A percentile compares a stretch with the other conserved stretches of the same genome.
Conservation (phyloP, 1,140 invertebrate species). For the Drosophila subobscura region DNA sequence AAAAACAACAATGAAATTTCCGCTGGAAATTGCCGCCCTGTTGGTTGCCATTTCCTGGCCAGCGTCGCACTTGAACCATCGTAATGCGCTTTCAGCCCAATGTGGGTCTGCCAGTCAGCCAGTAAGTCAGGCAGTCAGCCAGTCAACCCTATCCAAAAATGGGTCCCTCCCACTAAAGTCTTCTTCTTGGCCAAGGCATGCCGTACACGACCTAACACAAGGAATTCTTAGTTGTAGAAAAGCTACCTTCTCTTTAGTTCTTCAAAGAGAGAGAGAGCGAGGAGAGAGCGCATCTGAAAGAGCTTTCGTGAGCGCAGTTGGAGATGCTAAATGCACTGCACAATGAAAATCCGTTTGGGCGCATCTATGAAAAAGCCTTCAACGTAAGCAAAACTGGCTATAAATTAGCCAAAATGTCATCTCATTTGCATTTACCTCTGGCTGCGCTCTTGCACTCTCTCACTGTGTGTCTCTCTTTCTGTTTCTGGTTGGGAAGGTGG, state of each 20-base stretch:
- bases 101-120: slow-evolving; percentile 35
- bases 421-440: slow-evolving; percentile 5
- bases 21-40: slow-evolving; percentile 8
- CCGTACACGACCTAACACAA: slow-evolving; percentile 74
- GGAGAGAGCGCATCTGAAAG: not conserved
- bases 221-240: slow-evolving; percentile 50
- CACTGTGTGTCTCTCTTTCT: slow-evolving; percentile 2
- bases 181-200: slow-evolving; percentile 12
- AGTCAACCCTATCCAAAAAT: slow-evolving; percentile 20
- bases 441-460: slow-evolving; percentile 31
- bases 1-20: slow-evolving; percentile 49
- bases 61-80: slow-evolving; percentile 53
- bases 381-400: not conserved
- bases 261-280: slow-evolving; percentile 1
- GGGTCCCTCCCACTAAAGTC: slow-evolving; percentile 2
- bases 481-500: not conserved
- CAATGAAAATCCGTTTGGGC: not conserved
- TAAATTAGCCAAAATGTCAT: slow-evolving; percentile 10
- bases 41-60: slow-evolving; percentile 23
- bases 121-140: slow-evolving; percentile 19
- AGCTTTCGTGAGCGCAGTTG: slow-evolving; percentile 39
- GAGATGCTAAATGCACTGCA: slow-evolving; percentile 6
- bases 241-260: slow-evolving; percentile 52
- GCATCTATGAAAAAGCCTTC: too few relatives aligned
- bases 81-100: slow-evolving; percentile 59